These are phyloP conservation scores for Muscicapa striata DNA, from an alignment of 2,797 vertebrate genomes.

Conservation along the genomic window DNA sequence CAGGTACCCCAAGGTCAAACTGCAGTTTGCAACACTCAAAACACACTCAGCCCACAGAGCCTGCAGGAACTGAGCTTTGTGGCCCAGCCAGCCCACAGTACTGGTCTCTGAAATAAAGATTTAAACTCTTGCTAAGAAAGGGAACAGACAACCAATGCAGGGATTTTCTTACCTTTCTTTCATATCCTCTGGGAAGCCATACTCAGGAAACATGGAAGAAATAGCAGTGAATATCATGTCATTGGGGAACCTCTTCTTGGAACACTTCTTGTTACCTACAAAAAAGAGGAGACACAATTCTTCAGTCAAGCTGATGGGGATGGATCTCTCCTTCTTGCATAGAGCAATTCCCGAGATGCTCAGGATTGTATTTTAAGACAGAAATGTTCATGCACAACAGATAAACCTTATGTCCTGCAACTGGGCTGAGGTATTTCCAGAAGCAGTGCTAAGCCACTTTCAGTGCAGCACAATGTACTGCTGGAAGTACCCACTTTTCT, in stretches of 20 bases:
- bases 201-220: slow-evolving; percentile 97
- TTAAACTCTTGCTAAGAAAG: not conserved
- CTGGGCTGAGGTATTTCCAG: not conserved
- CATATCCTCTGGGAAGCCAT: slow-evolving; percentile 93
- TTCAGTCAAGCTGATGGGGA: not conserved
- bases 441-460: not conserved
- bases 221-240: slow-evolving; percentile 98
- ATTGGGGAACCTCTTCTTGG: slow-evolving; percentile 88
- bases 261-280: slow-evolving; percentile 83
- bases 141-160: not conserved
- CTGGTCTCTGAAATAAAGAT: not conserved
- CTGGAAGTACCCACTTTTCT: not conserved
- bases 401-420: not conserved
- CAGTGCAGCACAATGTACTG: fast-evolving
- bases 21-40: not conserved
- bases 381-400: not conserved
- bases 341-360: not conserved
- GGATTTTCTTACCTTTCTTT: slow-evolving; percentile 90
- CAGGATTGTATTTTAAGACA: not conserved
- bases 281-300: not conserved
- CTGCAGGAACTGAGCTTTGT: not conserved
- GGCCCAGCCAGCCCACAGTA: not conserved
- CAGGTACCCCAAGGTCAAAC: not conserved
- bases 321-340: not conserved
- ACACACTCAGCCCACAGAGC: fast-evolving